Evolutionary conservation across 2,797 vertebrate genomes (phyloP), one percentile per base, ranked within the genome.

Genomic region (Ibycter americanus): DNA sequence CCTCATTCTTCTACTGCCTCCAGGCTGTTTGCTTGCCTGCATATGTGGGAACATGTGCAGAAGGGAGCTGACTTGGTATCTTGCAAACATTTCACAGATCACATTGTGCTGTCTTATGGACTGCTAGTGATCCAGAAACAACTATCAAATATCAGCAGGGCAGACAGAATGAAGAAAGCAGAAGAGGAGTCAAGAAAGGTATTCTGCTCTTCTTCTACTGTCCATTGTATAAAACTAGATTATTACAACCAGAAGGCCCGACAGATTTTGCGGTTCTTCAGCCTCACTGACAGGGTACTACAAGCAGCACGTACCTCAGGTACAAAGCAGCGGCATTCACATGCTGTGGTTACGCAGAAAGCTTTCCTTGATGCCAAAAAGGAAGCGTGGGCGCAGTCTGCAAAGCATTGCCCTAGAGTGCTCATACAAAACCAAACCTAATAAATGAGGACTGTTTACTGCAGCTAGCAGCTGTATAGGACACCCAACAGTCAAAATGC

Each of bases 41-140:
- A 0, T 40, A 78, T 84, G 70, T 82, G 84, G 61, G 66, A 92
- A 89, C 0, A 7, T 2, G 44, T 54, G 49, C 80, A 51, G 68
- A 44, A 89, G 77, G 54, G 68, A 95, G 22, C 15, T 81, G 59
- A 87, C 58, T 92, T 71, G 27, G 40, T 84, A 55, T 84, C 49
- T 52, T 52, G 56, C 44, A 74, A 67, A 71, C 34, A 82, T 31
- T 94, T 89, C 66, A 40, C 40, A 91, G 62, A 51, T 91, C 70
- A 95, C 1, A 0, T 44, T 87, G 78, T 79, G 74, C 49, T 89
- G 82, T 76, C 62, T 79, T 91, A 82, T 2, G 12, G 74, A 82
- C 40, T 31, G 12, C 54, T 67, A 56, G 70, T 26, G 56, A 78
- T 92, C 66, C 87, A 90, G 93, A 95, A 96, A 95, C 32, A 92